Evolutionary conservation across 2,888 invertebrate genomes (phyloP).

Genomic region (Pyrocoelia pectoralis): DNA sequence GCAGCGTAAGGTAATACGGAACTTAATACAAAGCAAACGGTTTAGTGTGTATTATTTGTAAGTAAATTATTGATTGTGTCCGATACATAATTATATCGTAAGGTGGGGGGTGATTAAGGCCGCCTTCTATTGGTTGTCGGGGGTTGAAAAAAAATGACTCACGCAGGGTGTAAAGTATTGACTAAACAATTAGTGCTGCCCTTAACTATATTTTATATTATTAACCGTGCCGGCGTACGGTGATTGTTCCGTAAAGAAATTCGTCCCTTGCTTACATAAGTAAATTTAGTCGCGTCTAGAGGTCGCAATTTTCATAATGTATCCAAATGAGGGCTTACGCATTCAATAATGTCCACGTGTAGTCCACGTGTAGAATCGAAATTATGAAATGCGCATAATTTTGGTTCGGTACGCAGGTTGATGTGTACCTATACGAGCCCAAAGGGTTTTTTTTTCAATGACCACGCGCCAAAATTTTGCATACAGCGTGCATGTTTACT

Average conservation of each 20-base stretch:
- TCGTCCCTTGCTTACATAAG: constrained; percentile 14
- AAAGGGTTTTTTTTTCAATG: constrained; percentile 41
- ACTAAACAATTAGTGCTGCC: constrained; percentile 63
- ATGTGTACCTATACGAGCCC: constrained; percentile 29
- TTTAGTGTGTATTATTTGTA: constrained; percentile 48
- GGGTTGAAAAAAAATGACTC: constrained; percentile 62
- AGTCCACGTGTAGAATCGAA: constrained; percentile 32
- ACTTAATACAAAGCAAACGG: constrained; percentile 30
- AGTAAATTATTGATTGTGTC: constrained; percentile 61
- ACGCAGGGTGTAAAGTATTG: constrained; percentile 63
- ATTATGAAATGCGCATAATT: constrained; percentile 10
- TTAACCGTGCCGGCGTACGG: constrained; percentile 41
- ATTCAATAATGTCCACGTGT: constrained; percentile 39
- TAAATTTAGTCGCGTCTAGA: constrained; percentile 23
- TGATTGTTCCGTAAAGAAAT: constrained; percentile 21
- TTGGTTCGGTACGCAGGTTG: constrained; percentile 24
- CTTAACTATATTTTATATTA: constrained; percentile 59
- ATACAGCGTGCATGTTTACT: constrained; percentile 22
- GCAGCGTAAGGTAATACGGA: constrained; percentile 28
- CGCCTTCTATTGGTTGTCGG: constrained; percentile 60
- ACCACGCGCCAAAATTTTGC: constrained; percentile 41
- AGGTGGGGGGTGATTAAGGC: constrained; percentile 60
- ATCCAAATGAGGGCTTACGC: constrained; percentile 20
- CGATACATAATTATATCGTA: constrained; percentile 61
- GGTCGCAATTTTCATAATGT: constrained; percentile 37